Base-by-base conservation (phyloP, 64 coral and sea anemone genomes). In the Pachyseris speciosa region DNA sequence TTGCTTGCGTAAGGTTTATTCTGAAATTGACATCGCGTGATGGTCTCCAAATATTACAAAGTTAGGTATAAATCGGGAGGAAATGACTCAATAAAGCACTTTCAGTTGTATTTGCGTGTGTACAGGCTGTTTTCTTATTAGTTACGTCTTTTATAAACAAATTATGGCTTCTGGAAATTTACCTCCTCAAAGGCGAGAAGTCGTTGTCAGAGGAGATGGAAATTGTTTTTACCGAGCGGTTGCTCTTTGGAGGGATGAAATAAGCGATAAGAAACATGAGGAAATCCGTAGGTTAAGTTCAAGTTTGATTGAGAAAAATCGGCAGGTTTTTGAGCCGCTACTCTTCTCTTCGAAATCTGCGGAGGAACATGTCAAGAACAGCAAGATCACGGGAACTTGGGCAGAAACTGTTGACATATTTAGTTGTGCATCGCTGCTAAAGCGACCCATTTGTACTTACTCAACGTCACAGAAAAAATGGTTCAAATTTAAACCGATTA, bases 381-480 rank as follows among this genome's bases (percentile, higher is more conserved):
- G 78, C 37, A 42, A 15, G 55, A 77, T 37, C 9, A 27, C 26
- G 29, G 80, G 90, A 37, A 69, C 70, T 42, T 85, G 90, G 67
- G 80, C 80, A 63, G 80, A 92, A 66, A 85, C 80, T 48, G 37
- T 92, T 0, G 83, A 86, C 71, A 93, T 93, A 77, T 75, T 78
- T 20, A 48, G 38, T 51, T 93, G 83, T 86, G 91, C 83, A 67
- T 78, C 73, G 17, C 72, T 93, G 66, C 72, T 74, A 1, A 73
- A 84, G 42, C 26, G 81, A 33, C 32, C 68, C 20, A 85, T 92
- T 86, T 73, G 80, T 69, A 60, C 64, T 25, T 92, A 66, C 34
- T 66, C 72, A 55, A 40, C 44, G 25, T 38, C 19, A 79, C 28
- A 10, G 48, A 51, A 66, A 73, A 70, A 85, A 33, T 75, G 67